Conservation (phyloP, 2,797 vertebrate species). For the Phoeniculus purpureus region DNA sequence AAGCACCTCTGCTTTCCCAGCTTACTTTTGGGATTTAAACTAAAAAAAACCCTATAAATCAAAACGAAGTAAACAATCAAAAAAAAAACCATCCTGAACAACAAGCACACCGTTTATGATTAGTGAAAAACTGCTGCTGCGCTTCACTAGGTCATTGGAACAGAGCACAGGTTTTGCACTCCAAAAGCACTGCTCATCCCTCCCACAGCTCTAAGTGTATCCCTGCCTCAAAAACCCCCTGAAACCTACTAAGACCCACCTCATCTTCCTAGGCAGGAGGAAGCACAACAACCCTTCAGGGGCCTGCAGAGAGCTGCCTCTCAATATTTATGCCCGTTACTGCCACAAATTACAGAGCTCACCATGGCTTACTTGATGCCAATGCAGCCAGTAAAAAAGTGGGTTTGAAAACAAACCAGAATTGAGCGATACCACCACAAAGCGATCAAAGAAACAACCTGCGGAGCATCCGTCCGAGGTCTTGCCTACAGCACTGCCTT, state of each 20-base stretch:
- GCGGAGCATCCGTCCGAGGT: background rate
- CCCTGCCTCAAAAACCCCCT: background rate
- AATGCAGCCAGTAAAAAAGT: background rate
- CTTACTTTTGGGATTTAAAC: background rate
- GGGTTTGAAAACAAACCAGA: background rate
- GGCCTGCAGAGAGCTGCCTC: background rate
- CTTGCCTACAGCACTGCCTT: background rate
- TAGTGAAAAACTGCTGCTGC: background rate
- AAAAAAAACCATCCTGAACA: background rate
- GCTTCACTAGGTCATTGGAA: background rate
- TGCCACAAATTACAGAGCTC: background rate
- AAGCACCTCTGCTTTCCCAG: background rate
- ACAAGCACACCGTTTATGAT: background rate
- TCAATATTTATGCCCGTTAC: background rate
- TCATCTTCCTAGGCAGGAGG: background rate
- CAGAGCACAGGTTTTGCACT: slow-evolving; percentile 1
- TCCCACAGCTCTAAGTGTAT: background rate
- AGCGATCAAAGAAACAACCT: background rate
- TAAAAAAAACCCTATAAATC: background rate
- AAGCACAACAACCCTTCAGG: background rate
- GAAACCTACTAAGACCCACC: background rate
- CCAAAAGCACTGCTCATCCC: background rate
- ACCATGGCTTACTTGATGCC: background rate
- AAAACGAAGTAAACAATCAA: background rate
- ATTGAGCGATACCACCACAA: background rate